Evolutionary conservation across 1,140 invertebrate species (phyloP).

Genomic region (Calycopis cecrops): DNA sequence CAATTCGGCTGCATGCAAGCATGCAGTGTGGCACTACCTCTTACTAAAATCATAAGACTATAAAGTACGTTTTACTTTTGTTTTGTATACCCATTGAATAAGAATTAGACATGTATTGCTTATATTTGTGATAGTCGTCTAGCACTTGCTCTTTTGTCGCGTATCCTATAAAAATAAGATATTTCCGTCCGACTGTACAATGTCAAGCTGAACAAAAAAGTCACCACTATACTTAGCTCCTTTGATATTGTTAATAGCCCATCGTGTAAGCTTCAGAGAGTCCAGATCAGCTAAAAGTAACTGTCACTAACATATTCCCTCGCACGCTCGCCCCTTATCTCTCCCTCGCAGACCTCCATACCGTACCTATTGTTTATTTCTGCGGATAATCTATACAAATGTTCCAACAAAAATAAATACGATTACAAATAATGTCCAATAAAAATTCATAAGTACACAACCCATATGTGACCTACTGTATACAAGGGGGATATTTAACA

Average conservation of each 20-base stretch:
- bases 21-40: no score
- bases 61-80: no score
- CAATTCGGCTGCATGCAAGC: no score
- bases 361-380: constrained; percentile 57
- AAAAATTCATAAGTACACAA: constrained; percentile 21
- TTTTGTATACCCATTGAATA: no score
- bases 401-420: constrained; percentile 34
- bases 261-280: constrained; percentile 17
- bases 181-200: no score
- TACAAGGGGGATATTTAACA: background rate
- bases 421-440: constrained; percentile 29
- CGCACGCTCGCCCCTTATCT: constrained; percentile 50
- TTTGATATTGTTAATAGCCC: background rate
- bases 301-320: constrained; percentile 56
- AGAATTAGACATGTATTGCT: no score
- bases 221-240: background rate
- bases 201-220: background rate
- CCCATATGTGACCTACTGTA: constrained; percentile 10
- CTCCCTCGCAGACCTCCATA: constrained; percentile 33
- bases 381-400: constrained; percentile 59
- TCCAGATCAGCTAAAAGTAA: constrained; percentile 42
- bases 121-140: no score
- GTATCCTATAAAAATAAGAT: no score
- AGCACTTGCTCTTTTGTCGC: no score
- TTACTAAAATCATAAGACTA: no score